Conservation (phyloP, 2,113 vertebrate species). For the Neodontobutis hainanensis region DNA sequence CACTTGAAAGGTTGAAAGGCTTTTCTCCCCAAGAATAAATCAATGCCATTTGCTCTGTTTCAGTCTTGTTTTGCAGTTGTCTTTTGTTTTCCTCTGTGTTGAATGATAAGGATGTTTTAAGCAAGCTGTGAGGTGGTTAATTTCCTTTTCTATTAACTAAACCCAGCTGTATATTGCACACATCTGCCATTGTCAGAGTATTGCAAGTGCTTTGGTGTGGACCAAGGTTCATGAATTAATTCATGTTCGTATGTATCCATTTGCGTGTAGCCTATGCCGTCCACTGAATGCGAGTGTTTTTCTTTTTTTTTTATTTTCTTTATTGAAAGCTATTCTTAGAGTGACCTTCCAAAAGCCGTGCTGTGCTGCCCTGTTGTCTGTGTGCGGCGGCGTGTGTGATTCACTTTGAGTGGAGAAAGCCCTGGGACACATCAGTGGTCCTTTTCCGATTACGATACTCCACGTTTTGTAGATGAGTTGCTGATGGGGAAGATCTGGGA, state of each 20-base stretch:
- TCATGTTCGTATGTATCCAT: conserved; percentile 51
- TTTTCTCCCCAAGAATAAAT: conserved; percentile 28
- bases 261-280: conserved; percentile 43
- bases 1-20: conserved; percentile 3
- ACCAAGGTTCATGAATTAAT: conserved; percentile 44
- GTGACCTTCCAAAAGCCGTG: conserved; percentile 72
- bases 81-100: conserved; percentile 7
- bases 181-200: conserved; percentile 10
- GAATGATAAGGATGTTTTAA: conserved; percentile 16
- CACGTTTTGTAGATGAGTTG: conserved; percentile 63
- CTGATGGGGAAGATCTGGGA: conserved; percentile 68
- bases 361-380: conserved; percentile 63
- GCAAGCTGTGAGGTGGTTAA: conserved; percentile 20
- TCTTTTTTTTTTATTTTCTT: conserved; percentile 35
- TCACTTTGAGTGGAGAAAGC: conserved; percentile 65
- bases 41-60: conserved; percentile 29
- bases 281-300: conserved; percentile 15
- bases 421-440: conserved; percentile 65
- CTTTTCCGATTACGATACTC: conserved; percentile 50
- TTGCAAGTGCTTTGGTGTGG: conserved; percentile 28
- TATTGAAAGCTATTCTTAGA: conserved; percentile 70
- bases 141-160: conserved; percentile 43
- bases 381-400: conserved; percentile 72
- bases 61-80: conserved; percentile 8
- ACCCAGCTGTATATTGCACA: conserved; percentile 9